Conservation (phyloP, 2,888 invertebrate species). For the Lepidonotus clava region DNA sequence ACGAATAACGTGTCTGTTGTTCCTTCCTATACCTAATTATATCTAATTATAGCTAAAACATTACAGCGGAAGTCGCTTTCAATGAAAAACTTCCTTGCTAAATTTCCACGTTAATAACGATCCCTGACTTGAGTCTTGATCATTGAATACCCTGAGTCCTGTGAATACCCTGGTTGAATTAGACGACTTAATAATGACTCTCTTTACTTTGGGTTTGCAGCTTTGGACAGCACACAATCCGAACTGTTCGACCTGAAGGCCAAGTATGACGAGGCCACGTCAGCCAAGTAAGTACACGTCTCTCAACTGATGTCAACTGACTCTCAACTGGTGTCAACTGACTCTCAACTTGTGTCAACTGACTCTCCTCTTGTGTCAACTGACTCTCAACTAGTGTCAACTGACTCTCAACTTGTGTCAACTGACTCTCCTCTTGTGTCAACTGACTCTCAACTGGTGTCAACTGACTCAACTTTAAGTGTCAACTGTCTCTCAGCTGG, state of each 20-base stretch:
- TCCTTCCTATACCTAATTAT: too few species aligned
- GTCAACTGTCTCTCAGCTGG: too few species aligned
- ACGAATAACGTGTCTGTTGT: too few species aligned
- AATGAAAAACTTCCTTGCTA: too few species aligned
- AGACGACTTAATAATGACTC: background rate
- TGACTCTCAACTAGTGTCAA: background rate
- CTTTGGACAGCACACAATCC: conserved; percentile 80
- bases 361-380: background rate
- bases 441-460: background rate
- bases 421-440: background rate
- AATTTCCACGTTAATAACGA: too few species aligned
- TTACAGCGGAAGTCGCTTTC: too few species aligned
- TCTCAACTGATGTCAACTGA: background rate
- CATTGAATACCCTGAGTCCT: too few species aligned
- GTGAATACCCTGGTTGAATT: too few species aligned
- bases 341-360: background rate
- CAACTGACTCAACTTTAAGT: too few species aligned
- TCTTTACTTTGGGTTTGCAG: conserved; percentile 70
- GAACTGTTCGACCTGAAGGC: conserved; percentile 81
- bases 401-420: background rate
- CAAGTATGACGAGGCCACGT: conserved; percentile 81
- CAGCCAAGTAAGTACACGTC: conserved; percentile 78
- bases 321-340: background rate
- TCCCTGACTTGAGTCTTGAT: too few species aligned
- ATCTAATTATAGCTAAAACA: too few species aligned